Conservation (phyloP, 2,113 vertebrate species). For the Leucoraja erinaceus region DNA sequence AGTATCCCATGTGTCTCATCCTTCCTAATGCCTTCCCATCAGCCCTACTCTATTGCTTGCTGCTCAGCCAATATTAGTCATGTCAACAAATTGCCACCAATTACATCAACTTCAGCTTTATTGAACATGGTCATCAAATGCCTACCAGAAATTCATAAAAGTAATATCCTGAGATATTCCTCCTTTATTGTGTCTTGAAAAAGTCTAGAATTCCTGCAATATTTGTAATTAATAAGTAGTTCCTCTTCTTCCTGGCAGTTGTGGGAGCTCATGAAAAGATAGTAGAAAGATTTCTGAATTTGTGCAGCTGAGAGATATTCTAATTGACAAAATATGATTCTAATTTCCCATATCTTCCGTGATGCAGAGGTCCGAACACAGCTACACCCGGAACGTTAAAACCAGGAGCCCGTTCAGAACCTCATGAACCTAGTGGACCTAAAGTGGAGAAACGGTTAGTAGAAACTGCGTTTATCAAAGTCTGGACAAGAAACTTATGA, state of each 20-base stretch:
- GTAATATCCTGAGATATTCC: no score
- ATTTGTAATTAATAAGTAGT: background rate
- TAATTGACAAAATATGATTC: background rate
- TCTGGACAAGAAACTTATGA: background rate
- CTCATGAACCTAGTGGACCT: background rate
- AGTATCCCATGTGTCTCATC: background rate
- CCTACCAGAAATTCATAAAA: no score
- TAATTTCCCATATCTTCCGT: background rate
- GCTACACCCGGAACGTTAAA: background rate
- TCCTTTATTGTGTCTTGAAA: no score
- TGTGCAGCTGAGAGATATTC: background rate
- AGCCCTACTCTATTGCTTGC: no score
- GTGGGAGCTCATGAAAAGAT: background rate
- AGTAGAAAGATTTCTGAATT: background rate
- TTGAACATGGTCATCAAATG: no score
- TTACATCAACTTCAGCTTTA: no score
- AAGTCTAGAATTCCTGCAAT: background rate
- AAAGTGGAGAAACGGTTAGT: conserved; percentile 30
- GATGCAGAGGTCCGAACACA: background rate
- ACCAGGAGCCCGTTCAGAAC: conserved; percentile 6
- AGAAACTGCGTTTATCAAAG: background rate
- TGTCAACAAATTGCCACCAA: no score
- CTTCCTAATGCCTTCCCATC: background rate
- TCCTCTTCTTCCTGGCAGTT: background rate
- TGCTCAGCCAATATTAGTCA: no score